Evolutionary conservation across 2,113 vertebrate genomes (phyloP).

Genomic region (Gallinago media): DNA sequence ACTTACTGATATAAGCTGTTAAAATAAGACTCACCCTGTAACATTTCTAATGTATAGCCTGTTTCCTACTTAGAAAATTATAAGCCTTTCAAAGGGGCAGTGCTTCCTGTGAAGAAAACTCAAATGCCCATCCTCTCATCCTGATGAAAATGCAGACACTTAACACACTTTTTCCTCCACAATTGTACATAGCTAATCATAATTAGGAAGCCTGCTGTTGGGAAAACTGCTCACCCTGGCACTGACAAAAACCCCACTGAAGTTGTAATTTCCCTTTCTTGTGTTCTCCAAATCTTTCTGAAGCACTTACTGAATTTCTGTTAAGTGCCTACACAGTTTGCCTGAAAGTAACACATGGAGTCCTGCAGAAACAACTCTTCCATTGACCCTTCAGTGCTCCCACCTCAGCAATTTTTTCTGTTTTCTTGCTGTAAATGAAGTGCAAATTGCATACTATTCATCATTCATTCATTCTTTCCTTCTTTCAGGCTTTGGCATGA

Average conservation of each 20-base stretch:
- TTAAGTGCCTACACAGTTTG: background rate
- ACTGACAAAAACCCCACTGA: background rate
- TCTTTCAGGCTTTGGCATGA: background rate
- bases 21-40: background rate
- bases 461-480: background rate
- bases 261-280: background rate
- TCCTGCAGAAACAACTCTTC: background rate
- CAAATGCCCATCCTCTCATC: background rate
- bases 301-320: background rate
- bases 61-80: background rate
- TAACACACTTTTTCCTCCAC: background rate
- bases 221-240: conserved; percentile 1
- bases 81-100: background rate
- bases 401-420: background rate
- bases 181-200: conserved; percentile 34
- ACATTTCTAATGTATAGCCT: background rate
- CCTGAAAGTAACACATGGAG: background rate
- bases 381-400: background rate
- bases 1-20: background rate
- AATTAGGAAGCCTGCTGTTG: conserved; percentile 39
- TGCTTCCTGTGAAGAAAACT: conserved; percentile 3
- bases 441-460: background rate
- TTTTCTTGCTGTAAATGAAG: background rate
- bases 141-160: conserved; percentile 22
- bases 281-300: background rate